These are phyloP conservation scores for Sphenopsis melanotis DNA, from an alignment of 2,797 vertebrate species.

Conservation along the genomic window DNA sequence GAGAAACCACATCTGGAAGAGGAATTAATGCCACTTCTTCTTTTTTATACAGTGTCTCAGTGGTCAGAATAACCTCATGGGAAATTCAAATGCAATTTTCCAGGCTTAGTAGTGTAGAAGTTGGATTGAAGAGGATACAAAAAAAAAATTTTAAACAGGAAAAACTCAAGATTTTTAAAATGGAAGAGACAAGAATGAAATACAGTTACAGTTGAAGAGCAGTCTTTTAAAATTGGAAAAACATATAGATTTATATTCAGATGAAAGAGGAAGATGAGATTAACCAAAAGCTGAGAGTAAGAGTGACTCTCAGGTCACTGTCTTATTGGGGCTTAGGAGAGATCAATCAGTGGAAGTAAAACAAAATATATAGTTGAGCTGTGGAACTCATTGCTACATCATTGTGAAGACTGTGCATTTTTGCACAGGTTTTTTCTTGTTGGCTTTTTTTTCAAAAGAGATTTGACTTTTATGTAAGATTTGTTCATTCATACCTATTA, in stretches of 20 bases:
- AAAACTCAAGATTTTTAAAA: background rate
- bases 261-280: background rate
- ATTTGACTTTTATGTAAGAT: background rate
- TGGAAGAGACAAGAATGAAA: background rate
- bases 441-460: background rate
- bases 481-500: background rate
- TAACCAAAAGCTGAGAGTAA: background rate
- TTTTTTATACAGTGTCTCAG: background rate
- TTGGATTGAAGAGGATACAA: background rate
- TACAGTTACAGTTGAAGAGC: background rate
- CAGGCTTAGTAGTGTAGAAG: background rate
- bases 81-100: background rate
- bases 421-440: background rate
- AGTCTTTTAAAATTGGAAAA: background rate
- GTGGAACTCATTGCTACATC: background rate
- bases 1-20: constrained; percentile 33
- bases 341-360: background rate
- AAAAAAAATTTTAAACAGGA: background rate
- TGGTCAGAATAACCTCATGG: background rate
- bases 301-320: background rate
- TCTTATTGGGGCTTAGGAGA: background rate
- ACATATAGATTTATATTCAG: background rate
- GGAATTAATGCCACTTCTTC: background rate
- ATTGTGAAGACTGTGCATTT: background rate
- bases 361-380: background rate